Base-by-base conservation (phyloP, 1,140 invertebrate species). In the Psix sp. region DNA sequence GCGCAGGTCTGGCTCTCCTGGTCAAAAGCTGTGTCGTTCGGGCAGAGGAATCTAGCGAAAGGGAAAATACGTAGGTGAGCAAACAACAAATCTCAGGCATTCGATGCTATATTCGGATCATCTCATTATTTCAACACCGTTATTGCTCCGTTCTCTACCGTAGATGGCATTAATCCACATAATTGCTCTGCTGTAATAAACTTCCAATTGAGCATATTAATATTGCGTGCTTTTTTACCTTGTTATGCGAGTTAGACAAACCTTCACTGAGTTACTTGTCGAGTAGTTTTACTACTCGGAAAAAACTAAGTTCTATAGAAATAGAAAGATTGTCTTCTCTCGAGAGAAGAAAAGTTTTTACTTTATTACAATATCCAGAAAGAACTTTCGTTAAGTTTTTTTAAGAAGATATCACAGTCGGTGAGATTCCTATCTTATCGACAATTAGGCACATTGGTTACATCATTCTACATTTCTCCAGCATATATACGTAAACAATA, bases 1-100 rank as follows among this genome's bases (percentile, higher is more conserved):
- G 94, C 94, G 82, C 95, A 96, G 15, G 95, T 96, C 84, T 96
- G 94, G 49, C 94, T 94, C 80, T 96, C 95, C 82, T 96, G 95
- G 81, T 97, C 95, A 86, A 97, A 96, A 56, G 95, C 91, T 0
- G 95, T 97, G 66, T 95, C 94, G 77, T 96, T 96, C 2, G 95
- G 95, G 83, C 95, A 97, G 70, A 96, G 89, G 87, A 96, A 97
- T 74, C 93, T 91, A 93, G 87, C 36, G 57, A 65, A 65, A 72
- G 68, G 20, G 49, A 62, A 42, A 14, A 18, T 14, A 62, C 17
- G 46, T 70, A 59, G 45, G 33, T 68, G 36, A 51, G 38, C 15
- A 43, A 42, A 48, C 56, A 33, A 38, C 65, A 45, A 48, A 35
- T 24, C 9, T 5, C 46, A 16, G 39, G 54, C 24, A 26, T 14